Conservation (phyloP, 2,888 invertebrate genomes). For the Xestia ashworthii region DNA sequence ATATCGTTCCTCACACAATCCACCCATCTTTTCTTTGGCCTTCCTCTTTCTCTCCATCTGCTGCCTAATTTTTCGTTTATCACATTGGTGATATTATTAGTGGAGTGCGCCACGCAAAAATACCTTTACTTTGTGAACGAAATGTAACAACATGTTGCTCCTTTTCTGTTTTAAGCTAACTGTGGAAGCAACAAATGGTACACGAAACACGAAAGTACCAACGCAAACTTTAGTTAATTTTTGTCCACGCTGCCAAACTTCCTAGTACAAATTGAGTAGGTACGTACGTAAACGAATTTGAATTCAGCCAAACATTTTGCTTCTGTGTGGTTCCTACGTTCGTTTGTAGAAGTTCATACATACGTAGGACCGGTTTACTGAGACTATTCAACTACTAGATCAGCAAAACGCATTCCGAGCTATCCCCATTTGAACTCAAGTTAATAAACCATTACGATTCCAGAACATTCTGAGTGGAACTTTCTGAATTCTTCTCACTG, state of each 20-base stretch:
- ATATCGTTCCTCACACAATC: too few relatives aligned
- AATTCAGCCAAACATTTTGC: slow-evolving; percentile 13
- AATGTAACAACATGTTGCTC: slow-evolving; percentile 8
- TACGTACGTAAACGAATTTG: slow-evolving; percentile 2
- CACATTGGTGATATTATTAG: too few relatives aligned
- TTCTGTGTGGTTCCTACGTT: slow-evolving; percentile 4
- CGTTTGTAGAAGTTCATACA: slow-evolving; percentile 8
- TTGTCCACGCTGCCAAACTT: slow-evolving; percentile 2
- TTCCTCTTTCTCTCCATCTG: too few relatives aligned
- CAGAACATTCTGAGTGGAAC: not conserved
- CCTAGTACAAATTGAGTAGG: not conserved
- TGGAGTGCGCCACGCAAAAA: not conserved
- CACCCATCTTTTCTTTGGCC: too few relatives aligned
- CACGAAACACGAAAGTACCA: not conserved
- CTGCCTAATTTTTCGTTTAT: too few relatives aligned
- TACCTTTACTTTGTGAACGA: not conserved
- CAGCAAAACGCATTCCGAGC: not conserved
- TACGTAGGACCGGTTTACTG: not conserved
- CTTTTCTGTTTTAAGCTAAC: not conserved
- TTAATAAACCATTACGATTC: slow-evolving; percentile 24
- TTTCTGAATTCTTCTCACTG: slow-evolving; percentile 1
- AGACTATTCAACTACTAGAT: slow-evolving; percentile 21
- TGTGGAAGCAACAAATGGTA: slow-evolving; percentile 6
- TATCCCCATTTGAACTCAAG: not conserved
- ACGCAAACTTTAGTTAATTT: not conserved